Evolutionary conservation across 2,113 vertebrate genomes (phyloP).

Genomic region (Malurus cyaneus): DNA sequence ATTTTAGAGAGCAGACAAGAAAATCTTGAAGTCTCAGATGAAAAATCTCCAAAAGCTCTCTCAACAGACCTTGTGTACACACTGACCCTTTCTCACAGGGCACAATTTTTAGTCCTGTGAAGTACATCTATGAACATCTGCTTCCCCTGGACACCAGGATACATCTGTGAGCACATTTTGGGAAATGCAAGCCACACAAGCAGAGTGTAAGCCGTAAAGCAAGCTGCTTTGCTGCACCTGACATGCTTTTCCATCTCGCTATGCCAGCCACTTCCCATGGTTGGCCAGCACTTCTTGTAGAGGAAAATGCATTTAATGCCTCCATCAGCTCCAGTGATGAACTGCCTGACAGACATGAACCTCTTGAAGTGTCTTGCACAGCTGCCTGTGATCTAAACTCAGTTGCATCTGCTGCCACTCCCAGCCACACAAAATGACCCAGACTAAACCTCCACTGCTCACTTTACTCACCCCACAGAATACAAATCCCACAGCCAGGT

Average conservation of each 20-base stretch:
- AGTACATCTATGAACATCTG: not conserved
- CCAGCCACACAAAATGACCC: not conserved
- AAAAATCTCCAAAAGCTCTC: not conserved
- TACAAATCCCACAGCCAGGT: slow-evolving; percentile 86
- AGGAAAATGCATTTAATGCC: not conserved
- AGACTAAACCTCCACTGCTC: not conserved
- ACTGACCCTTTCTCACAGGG: not conserved
- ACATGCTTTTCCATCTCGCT: not conserved
- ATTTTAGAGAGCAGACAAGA: not conserved
- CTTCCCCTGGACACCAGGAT: not conserved
- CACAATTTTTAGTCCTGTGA: not conserved
- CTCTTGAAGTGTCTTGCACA: not conserved
- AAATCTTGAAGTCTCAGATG: not conserved
- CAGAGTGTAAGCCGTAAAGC: not conserved
- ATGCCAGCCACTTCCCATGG: not conserved
- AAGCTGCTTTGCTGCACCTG: not conserved
- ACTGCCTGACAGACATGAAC: not conserved
- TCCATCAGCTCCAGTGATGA: not conserved
- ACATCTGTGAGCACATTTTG: not conserved
- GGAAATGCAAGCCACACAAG: not conserved
- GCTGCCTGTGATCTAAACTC: not conserved
- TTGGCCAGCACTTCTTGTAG: not conserved
- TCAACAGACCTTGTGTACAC: not conserved
- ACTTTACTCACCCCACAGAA: slow-evolving; percentile 78
- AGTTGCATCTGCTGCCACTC: not conserved